A percentile compares a stretch with the other conserved stretches of the same genome.
Evolutionary conservation across 2,797 vertebrate species (phyloP).

Genomic region (Staurois parvus): DNA sequence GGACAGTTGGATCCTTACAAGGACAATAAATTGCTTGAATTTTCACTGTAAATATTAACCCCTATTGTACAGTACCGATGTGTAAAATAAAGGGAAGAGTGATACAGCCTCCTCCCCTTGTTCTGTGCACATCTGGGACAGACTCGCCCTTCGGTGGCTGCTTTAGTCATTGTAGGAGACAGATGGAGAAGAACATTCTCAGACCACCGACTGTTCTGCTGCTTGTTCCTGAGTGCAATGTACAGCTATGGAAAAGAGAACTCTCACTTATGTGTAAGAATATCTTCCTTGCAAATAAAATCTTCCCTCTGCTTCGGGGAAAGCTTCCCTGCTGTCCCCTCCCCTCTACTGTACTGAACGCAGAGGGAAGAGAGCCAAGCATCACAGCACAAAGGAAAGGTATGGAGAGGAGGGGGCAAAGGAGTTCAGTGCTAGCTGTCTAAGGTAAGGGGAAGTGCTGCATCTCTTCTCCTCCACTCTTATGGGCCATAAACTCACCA

Average conservation of each 20-base stretch:
- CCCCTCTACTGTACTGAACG: constrained; percentile 46
- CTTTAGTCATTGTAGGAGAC: constrained; percentile 19
- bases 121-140: constrained; percentile 46
- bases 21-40: neutral
- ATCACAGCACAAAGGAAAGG: constrained; percentile 51
- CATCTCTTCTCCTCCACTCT: constrained; percentile 47
- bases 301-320: constrained; percentile 25
- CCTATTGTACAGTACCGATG: neutral
- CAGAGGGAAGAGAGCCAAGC: constrained; percentile 53
- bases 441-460: constrained; percentile 46
- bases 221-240: neutral
- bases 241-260: constrained; percentile 15
- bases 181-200: neutral
- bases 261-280: constrained; percentile 21
- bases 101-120: constrained; percentile 33
- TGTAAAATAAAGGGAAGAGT: neutral
- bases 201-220: neutral
- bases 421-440: constrained; percentile 40
- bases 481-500: neutral
- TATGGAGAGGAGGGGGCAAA: constrained; percentile 42
- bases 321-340: constrained; percentile 41
- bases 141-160: constrained; percentile 46
- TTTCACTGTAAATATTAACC: neutral
- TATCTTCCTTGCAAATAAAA: constrained; percentile 39
- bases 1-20: neutral